Percentiles rank a stretch among this genome's conserved stretches.
Conservation (phyloP, 2,113 vertebrate genomes). For the Phrynosoma blainvillii region DNA sequence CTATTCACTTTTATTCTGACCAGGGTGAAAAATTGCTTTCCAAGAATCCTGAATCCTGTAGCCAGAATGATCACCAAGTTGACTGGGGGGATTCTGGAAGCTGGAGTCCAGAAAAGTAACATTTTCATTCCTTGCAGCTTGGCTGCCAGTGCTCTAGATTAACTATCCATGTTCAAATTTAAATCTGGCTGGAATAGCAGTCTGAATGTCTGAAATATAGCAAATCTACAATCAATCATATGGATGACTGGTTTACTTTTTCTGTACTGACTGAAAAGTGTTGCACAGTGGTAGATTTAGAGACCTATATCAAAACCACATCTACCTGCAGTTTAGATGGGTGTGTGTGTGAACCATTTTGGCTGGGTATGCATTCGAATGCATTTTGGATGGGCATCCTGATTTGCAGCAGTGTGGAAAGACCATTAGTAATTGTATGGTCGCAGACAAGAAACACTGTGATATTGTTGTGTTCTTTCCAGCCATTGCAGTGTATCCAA, state of each 20-base stretch:
- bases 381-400: not conserved
- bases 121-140: not conserved
- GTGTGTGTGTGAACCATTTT: not conserved
- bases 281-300: slow-evolving; percentile 13
- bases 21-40: too few relatives aligned
- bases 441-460: not conserved
- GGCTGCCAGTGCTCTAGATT: not conserved
- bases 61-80: not conserved
- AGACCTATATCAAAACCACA: not conserved
- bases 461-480: not conserved
- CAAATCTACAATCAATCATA: not conserved
- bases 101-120: not conserved
- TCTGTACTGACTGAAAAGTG: not conserved
- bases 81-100: not conserved
- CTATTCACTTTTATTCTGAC: not conserved
- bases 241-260: not conserved
- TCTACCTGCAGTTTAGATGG: not conserved
- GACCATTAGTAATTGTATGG: not conserved
- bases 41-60: not conserved
- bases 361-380: not conserved
- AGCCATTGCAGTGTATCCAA: slow-evolving; percentile 18
- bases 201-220: not conserved
- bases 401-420: not conserved
- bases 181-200: not conserved
- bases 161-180: not conserved